A percentile compares a stretch with the other conserved stretches of the same genome.
phyloP scores from a whole-genome alignment of 1,140 invertebrate species.

The Idris sp. region DNA sequence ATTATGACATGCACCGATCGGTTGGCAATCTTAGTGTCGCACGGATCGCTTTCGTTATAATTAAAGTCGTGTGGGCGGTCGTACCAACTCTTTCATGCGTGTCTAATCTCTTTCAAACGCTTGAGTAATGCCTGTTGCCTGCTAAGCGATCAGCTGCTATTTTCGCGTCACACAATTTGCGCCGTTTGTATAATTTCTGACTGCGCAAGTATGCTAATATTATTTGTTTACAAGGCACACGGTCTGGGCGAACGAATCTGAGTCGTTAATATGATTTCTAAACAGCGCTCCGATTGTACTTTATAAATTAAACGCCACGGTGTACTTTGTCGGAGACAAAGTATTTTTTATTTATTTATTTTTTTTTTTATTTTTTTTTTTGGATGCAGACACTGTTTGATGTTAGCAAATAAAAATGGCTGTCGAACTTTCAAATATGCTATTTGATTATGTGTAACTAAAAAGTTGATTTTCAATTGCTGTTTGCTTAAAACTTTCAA shows the following conservation, averaged over 20 bases:
- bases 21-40: constrained; percentile 47
- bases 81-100: constrained; percentile 54
- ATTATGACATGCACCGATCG: constrained; percentile 44
- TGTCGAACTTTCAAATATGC: too few species aligned
- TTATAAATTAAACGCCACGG: not conserved
- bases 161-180: constrained; percentile 49
- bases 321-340: too few species aligned
- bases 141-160: constrained; percentile 40
- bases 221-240: constrained; percentile 35
- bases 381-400: too few species aligned
- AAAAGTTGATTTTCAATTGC: too few species aligned
- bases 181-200: constrained; percentile 38
- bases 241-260: constrained; percentile 16
- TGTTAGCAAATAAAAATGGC: too few species aligned
- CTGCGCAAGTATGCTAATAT: constrained; percentile 22
- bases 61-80: constrained; percentile 57
- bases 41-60: constrained; percentile 57
- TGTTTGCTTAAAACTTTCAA: too few species aligned
- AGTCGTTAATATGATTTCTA: constrained; percentile 21
- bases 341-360: too few species aligned
- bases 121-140: constrained; percentile 43
- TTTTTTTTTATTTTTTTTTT: too few species aligned
- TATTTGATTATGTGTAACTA: too few species aligned
- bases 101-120: constrained; percentile 60
- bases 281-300: constrained; percentile 13